A percentile compares a stretch with the other conserved stretches of the same genome.
Conservation (phyloP, 2,113 vertebrate species). For the Carassius auratus region DNA sequence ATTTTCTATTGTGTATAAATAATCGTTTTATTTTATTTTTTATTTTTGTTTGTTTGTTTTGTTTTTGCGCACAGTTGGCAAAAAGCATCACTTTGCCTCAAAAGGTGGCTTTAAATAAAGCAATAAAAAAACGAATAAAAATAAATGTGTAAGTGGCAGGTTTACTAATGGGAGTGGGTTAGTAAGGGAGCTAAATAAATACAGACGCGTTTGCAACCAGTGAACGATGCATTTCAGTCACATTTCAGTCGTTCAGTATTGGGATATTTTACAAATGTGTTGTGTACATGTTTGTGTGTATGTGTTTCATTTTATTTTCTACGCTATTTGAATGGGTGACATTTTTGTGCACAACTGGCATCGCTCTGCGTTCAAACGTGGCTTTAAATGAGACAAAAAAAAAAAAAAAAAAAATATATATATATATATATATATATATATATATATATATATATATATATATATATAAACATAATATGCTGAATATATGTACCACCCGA, state of each 20-base stretch:
- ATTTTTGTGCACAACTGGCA: constrained; percentile 32
- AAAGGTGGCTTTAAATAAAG: background rate
- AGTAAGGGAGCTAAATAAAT: background rate
- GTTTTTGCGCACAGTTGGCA: background rate
- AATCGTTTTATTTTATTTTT: too few relatives aligned
- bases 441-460: too few relatives aligned
- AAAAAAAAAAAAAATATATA: background rate
- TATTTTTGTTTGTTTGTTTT: too few relatives aligned
- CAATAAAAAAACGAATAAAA: too few relatives aligned
- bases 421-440: too few relatives aligned
- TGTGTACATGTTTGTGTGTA: too few relatives aligned
- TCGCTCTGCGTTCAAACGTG: background rate
- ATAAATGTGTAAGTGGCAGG: background rate
- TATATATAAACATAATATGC: constrained; percentile 24
- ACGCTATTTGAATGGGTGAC: background rate
- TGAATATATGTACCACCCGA: constrained; percentile 42
- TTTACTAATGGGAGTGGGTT: background rate
- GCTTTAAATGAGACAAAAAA: background rate
- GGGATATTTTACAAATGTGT: background rate
- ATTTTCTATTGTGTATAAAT: too few relatives aligned
- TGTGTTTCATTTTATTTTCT: background rate
- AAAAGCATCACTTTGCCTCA: background rate
- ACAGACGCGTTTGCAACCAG: background rate
- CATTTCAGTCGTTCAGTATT: background rate
- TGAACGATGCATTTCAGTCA: background rate